Evolutionary conservation across 1,140 invertebrate species (phyloP).

Genomic region (Hylaeus volcanicus): DNA sequence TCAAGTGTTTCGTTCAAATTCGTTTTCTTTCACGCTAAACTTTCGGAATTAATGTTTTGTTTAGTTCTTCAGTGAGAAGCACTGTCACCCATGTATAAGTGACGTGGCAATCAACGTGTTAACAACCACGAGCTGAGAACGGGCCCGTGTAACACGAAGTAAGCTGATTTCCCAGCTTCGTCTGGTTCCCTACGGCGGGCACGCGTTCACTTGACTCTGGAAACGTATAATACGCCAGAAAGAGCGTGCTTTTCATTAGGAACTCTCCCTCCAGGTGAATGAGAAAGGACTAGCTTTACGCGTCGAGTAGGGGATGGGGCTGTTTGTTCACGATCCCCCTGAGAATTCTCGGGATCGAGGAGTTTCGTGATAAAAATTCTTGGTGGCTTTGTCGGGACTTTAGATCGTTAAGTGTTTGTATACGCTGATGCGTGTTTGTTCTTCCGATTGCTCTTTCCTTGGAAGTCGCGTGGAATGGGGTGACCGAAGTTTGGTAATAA

Average conservation of each 20-base stretch:
- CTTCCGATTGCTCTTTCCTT: no score
- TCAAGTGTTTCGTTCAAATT: no score
- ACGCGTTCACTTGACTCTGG: conserved; percentile 15
- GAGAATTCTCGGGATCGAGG: conserved; percentile 8
- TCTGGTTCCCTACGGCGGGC: conserved; percentile 6
- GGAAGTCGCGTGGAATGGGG: no score
- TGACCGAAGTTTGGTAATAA: no score
- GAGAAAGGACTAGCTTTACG: conserved; percentile 11
- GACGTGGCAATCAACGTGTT: no score
- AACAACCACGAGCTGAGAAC: no score
- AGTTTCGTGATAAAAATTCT: conserved; percentile 10
- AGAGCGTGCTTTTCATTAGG: conserved; percentile 18
- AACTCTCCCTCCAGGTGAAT: background rate
- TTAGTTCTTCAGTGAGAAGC: no score
- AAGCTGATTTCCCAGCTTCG: background rate
- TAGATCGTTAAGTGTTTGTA: background rate
- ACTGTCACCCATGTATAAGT: no score
- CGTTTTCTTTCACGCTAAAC: no score
- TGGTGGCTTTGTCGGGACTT: background rate
- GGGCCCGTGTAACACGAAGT: background rate
- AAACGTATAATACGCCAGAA: conserved; percentile 14
- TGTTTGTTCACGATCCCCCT: background rate
- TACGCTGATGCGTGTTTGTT: no score
- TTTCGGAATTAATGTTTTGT: no score
- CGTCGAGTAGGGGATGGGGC: background rate